Conservation (phyloP, 2,797 vertebrate species). For the Protonibea diacanthus region DNA sequence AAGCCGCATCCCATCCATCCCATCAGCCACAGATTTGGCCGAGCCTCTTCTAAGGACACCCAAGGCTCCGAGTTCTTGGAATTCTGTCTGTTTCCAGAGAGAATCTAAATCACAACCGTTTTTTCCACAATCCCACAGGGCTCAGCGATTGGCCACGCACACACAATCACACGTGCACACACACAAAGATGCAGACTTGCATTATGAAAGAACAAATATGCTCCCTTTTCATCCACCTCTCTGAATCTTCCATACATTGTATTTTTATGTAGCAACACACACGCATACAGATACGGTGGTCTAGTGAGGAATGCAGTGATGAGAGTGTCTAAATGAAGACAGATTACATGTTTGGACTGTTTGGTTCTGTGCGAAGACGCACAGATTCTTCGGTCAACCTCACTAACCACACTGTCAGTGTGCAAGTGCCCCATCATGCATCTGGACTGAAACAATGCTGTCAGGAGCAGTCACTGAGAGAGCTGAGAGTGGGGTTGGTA, state of each 20-base stretch:
- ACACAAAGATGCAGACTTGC: constrained; percentile 13
- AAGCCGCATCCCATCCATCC: constrained; percentile 69
- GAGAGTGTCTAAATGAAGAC: constrained; percentile 76
- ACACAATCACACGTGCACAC: constrained; percentile 8
- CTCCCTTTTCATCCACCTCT: not conserved
- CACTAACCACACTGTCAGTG: constrained; percentile 64
- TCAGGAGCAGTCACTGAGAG: constrained; percentile 4
- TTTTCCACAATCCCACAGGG: constrained; percentile 44
- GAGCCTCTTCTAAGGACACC: constrained; percentile 53
- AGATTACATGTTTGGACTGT: constrained; percentile 72
- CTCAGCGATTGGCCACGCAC: constrained; percentile 41
- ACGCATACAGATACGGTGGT: constrained; percentile 38
- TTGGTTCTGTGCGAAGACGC: constrained; percentile 35
- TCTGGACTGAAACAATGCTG: constrained; percentile 41
- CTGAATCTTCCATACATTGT: not conserved
- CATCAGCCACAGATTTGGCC: constrained; percentile 52
- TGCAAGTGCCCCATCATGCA: constrained; percentile 70
- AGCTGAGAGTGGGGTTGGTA: not conserved
- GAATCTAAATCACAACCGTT: constrained; percentile 52
- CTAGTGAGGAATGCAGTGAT: constrained; percentile 69
- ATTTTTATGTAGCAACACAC: constrained; percentile 17
- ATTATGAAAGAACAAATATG: constrained; percentile 10
- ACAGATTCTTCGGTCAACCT: constrained; percentile 70
- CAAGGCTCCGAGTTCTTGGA: constrained; percentile 54
- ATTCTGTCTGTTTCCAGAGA: constrained; percentile 47